Evolutionary conservation across 2,888 invertebrate species (phyloP).

Genomic region (Tridacna crocea): DNA sequence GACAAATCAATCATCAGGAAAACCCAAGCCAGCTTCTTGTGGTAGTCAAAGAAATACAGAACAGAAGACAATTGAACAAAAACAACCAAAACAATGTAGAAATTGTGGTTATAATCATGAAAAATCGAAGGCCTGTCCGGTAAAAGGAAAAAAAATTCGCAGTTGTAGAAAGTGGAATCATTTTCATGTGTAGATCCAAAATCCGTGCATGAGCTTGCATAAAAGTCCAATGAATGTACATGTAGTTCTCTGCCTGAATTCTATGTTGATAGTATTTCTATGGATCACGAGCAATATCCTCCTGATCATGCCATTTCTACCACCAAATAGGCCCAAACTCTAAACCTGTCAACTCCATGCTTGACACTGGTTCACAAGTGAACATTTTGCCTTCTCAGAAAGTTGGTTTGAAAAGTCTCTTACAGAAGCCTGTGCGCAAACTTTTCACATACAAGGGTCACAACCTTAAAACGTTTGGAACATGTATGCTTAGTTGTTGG

Average conservation of each 20-base stretch:
- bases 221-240: too few species aligned
- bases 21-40: too few species aligned
- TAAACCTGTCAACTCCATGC: too few species aligned
- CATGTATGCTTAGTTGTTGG: too few species aligned
- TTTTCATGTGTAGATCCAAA: too few species aligned
- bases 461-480: background rate
- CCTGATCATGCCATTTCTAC: background rate
- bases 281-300: too few species aligned
- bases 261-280: background rate
- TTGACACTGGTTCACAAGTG: constrained; percentile 22
- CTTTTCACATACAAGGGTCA: constrained; percentile 8
- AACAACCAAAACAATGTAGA: background rate
- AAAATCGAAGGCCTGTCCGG: background rate
- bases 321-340: too few species aligned
- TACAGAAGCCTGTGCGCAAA: background rate
- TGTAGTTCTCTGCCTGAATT: background rate
- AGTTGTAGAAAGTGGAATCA: background rate
- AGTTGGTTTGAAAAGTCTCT: background rate
- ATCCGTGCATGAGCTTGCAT: too few species aligned
- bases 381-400: constrained; percentile 24
- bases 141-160: background rate
- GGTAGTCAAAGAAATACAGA: too few species aligned
- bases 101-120: background rate
- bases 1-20: too few species aligned
- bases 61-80: too few species aligned